Conservation (phyloP, 2,888 invertebrate genomes). For the Carpatolechia fugitivella region DNA sequence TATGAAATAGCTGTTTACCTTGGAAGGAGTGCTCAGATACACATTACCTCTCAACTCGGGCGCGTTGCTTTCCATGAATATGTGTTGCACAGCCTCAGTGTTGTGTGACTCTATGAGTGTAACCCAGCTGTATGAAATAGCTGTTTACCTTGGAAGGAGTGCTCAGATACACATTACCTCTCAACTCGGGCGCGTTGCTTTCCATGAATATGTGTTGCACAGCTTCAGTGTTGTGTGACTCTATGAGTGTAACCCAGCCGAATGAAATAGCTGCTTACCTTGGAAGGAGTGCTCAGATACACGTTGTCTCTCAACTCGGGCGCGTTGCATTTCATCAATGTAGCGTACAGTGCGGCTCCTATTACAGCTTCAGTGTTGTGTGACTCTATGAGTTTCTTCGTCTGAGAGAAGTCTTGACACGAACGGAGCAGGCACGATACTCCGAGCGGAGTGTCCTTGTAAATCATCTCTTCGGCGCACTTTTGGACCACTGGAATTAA, state of each 20-base stretch:
- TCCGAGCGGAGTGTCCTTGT: constrained; percentile 54
- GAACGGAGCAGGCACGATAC: constrained; percentile 50
- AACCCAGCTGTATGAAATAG: too few species aligned
- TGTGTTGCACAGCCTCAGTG: too few species aligned
- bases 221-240: too few species aligned
- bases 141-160: neutral
- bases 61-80: neutral
- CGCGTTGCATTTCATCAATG: constrained; percentile 46
- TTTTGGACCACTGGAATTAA: constrained; percentile 48
- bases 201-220: too few species aligned
- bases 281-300: constrained; percentile 46
- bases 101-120: too few species aligned
- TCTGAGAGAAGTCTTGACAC: constrained; percentile 16
- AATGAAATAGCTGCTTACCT: constrained; percentile 24
- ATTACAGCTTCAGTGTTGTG: constrained; percentile 36
- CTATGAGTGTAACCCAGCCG: too few species aligned
- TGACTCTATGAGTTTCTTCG: constrained; percentile 19
- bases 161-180: neutral
- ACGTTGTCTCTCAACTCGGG: constrained; percentile 48
- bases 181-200: constrained; percentile 16
- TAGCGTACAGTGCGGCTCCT: constrained; percentile 52
- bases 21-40: neutral
- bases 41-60: constrained; percentile 15
- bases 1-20: neutral
- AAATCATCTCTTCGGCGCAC: constrained; percentile 53